Evolutionary conservation across 2,113 vertebrate species (phyloP), one percentile per base, ranked within the genome.

Genomic region (Phylloscopus trochilus): DNA sequence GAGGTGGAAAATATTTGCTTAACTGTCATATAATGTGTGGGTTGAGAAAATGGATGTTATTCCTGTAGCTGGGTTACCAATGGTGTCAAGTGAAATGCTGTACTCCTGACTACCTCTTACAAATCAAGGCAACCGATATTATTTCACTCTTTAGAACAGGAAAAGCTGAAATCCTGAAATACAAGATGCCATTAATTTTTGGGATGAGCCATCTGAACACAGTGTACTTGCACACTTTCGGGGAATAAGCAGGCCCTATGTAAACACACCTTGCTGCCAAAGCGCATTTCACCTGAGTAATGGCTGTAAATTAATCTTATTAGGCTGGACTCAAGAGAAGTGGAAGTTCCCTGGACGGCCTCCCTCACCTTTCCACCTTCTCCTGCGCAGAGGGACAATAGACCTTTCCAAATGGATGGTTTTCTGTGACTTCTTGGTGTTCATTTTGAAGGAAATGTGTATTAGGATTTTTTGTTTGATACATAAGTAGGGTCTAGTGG

Each of bases 101-200:
- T 35, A 51, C 60, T 67, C 41, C 64, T 63, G 44, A 24, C 30
- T 64, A 15, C 44, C 27, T 33, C 66, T 77, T 75, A 70, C 22
- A 47, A 59, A 76, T 66, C 26, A 16, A 88, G 60, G 64, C 28
- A 59, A 62, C 24, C 2, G 0, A 2, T 64, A 43, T 26, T 64
- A 26, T 44, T 93, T 77, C 56, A 15, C 14, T 41, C 20, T 75
- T 52, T 44, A 84, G 74, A 68, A 47, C 49, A 87, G 93, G 74
- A 91, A 72, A 79, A 84, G 12, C 74, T 69, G 79, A 84, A 84
- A 72, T 49, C 81, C 73, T 79, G 83, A 92, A 84, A 49, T 58
- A 18, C 15, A 5, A 26, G 8, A 22, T 75, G 37, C 23, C 31
- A 3, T 31, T 89, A 16, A 51, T 69, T 69, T 72, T 44, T 73